Percentiles rank a stretch among this genome's conserved stretches.
These are phyloP conservation scores for Aleiodes sp. DNA, from an alignment of 1,140 invertebrate genomes.

Conservation along the genomic window DNA sequence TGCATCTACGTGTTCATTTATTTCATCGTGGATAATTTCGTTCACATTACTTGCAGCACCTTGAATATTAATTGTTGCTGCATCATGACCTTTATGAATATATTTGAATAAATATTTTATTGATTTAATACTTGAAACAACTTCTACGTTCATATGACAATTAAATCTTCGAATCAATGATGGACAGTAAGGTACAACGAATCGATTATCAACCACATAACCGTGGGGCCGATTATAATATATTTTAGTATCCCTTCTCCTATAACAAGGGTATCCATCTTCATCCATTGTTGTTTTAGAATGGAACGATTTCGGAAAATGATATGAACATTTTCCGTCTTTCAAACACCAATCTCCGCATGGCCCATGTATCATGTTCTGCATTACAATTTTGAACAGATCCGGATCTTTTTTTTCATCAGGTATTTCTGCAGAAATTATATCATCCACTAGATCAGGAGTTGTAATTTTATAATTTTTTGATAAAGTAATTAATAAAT, in stretches of 20 bases:
- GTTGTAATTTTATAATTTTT: slow-evolving; percentile 19
- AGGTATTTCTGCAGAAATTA: slow-evolving; percentile 66
- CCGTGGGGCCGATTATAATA: background rate
- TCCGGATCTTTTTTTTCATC: slow-evolving; percentile 54
- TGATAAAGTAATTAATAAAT: slow-evolving; percentile 44
- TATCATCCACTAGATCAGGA: slow-evolving; percentile 45
- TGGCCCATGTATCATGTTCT: slow-evolving; percentile 56
- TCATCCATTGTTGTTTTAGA: slow-evolving; percentile 41
- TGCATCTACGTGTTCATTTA: slow-evolving; percentile 3
- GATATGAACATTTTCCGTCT: slow-evolving; percentile 53
- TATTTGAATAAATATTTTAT: slow-evolving; percentile 30
- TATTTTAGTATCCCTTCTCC: slow-evolving; percentile 40
- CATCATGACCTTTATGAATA: slow-evolving; percentile 13
- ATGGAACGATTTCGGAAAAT: slow-evolving; percentile 48
- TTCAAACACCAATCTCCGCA: slow-evolving; percentile 50
- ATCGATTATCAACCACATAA: slow-evolving; percentile 18
- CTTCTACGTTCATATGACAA: slow-evolving; percentile 33
- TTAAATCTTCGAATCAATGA: background rate
- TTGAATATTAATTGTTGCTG: background rate
- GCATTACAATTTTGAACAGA: slow-evolving; percentile 49
- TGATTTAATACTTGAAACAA: slow-evolving; percentile 21
- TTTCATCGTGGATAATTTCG: slow-evolving; percentile 26
- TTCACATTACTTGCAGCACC: background rate
- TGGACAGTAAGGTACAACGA: slow-evolving; percentile 25
- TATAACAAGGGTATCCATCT: slow-evolving; percentile 42